Evolutionary conservation across 2,113 vertebrate genomes (phyloP), one percentile per base, ranked within the genome.

Genomic region (Grammomys dolichurus): DNA sequence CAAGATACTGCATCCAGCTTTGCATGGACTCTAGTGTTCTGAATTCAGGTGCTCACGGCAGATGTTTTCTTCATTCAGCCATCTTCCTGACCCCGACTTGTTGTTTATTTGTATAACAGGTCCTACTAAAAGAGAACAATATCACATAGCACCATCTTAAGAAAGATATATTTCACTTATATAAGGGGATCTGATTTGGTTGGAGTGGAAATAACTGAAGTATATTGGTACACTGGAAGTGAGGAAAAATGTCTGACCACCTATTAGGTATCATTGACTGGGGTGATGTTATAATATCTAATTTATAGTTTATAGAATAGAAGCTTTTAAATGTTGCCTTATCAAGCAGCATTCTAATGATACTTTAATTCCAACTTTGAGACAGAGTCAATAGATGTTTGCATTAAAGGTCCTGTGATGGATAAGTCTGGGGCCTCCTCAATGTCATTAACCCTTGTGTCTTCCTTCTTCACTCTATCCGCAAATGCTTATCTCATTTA

Each of bases 171-270:
- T 56, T 63, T 72, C 22, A 24, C 78, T 78, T 14, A 56, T 80
- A 40, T 1, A 70, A 7, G 31, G n/a, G 13, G 76, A 67, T 7
- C 12, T 58, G 19, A 75, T 73, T 60, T 26, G 2, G 28, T 16
- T 36, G 8, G 3, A 2, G 3, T 24, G 36, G 31, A 10, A 13
- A 40, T 13, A 88, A 1, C 8, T 73, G 17, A 6, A 17, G 31
- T 75, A 14, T 28, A 40, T 8, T 3, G 17, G 0, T n/a, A 6
- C 22, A n/a, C 3, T 12, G 5, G 31, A 65, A 82, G 1, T 51
- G 7, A 94, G 26, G 26, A 14, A 77, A 1, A 58, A 3, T 3
- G n/a, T 89, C 58, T 67, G 56, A 56, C 24, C 12, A 43, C 67
- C 56, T 22, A 1, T 43, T 85, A 51, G 14, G 12, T 5, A 28